Evolutionary conservation across 2,888 invertebrate species (phyloP), one percentile per base, ranked within the genome.

Genomic region (Hypolimnas misippus): DNA sequence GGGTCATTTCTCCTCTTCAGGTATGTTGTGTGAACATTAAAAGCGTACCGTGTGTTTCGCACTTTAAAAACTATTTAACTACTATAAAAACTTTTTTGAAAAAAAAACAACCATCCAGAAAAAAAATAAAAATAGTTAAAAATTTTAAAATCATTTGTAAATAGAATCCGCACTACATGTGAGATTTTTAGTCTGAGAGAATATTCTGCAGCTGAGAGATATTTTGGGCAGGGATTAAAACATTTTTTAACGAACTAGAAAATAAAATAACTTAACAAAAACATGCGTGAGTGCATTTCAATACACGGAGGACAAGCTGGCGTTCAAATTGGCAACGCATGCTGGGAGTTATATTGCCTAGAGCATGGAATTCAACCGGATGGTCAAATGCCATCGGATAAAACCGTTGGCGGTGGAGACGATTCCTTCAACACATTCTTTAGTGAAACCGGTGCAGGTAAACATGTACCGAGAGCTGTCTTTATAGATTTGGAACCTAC

Each of bases 401-500:
- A 94, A 77, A 94, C 94, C 21, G 92, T 94, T 46, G 97, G 97
- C 61, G 96, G 96, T 63, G 97, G 97, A 59, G 98, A 98, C 84
- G 98, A 98, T 89, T 97, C 97, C 62, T 98, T 97, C 93, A 98
- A 98, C 88, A 98, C 97, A 62, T 97, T 97, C 93, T 97, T 97
- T 93, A 96, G 96, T 76, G 98, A 98, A 89, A 98, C 98, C 8
- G 97, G 97, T 40, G 96, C 97, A 57, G 98, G 98, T 66, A 98
- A 98, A 84, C 98, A 98, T 85, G 98, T 98, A 1, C 98, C 98
- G 16, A 93, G 98, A 73, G 97, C 96, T 4, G 97, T 98, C 16
- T 98, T 98, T 82, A 97, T 98, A 49, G 98, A 99, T 85, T 92
- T 99, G 79, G 98, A 98, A 87, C 98, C 98, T 25, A 98, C 98